These are phyloP conservation scores for Eurystomus gularis DNA, from an alignment of 2,113 vertebrate genomes.

Conservation along the genomic window DNA sequence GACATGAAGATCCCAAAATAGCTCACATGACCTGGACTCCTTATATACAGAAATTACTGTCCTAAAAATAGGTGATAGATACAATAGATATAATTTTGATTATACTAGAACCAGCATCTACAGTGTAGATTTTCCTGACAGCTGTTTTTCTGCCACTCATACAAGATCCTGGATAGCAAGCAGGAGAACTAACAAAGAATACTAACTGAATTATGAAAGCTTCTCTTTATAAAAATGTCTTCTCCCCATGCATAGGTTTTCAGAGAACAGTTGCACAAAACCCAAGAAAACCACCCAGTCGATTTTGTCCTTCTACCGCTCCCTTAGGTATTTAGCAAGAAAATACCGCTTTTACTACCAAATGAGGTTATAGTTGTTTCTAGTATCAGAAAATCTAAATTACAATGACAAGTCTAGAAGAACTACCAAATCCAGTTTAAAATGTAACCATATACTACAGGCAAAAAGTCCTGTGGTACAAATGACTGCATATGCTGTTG, in stretches of 20 bases:
- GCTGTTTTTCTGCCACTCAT: neutral
- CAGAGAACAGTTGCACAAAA: neutral
- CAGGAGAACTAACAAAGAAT: neutral
- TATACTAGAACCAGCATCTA: neutral
- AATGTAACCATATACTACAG: neutral
- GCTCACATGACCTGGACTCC: neutral
- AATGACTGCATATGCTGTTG: neutral
- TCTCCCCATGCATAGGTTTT: neutral
- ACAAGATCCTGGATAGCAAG: neutral
- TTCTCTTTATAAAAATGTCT: neutral
- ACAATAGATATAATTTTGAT: neutral
- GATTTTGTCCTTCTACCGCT: neutral
- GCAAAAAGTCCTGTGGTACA: neutral
- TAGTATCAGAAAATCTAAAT: neutral
- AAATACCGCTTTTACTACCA: neutral
- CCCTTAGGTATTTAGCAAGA: neutral
- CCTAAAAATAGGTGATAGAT: neutral
- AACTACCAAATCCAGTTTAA: neutral
- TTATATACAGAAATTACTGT: neutral
- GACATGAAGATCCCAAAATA: neutral
- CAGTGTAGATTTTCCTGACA: neutral
- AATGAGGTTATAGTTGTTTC: neutral
- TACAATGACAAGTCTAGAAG: neutral
- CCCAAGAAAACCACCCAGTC: rapidly evolving
- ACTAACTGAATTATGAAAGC: neutral